Base-by-base conservation (phyloP, 1,140 invertebrate species). In the Scaptomyza graminum region DNA sequence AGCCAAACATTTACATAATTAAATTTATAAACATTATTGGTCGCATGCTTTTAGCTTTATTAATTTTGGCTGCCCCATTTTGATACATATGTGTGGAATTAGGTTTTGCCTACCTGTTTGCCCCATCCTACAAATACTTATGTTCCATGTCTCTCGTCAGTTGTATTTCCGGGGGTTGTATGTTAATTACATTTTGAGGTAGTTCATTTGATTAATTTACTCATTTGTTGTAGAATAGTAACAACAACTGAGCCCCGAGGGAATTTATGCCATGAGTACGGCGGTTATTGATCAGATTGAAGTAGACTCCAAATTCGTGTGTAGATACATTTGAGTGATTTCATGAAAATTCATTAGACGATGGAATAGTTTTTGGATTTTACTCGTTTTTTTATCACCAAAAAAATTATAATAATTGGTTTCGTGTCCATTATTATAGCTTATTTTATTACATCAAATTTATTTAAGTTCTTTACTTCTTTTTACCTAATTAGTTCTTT, bases 1-100 rank as follows among this genome's bases (percentile, higher is more conserved):
- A 46, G 47, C 66, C 74, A 46, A 79, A 62, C 82, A 85, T 85
- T 85, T 85, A 87, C 82, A 87, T 85, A 85, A 85, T 87, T 85
- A 85, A 82, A 85, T 85, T 87, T 85, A 82, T 87, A 85, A 87
- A 87, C 74, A 78, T 87, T 87, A 85, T 85, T 85, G 82, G 70
- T 75, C 63, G 74, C 82, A 82, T 82, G 82, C 82, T 85, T 85
- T 85, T 85, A 85, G 78, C 82, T 82, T 85, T 85, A 85, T 85
- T 85, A 85, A 85, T 80, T 87, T 73, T 67, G 65, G 31, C 64
- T 77, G 64, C 76, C 65, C 68, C 56, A 56, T 70, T 85, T 46
- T 55, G 64, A 54, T 77, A 77, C 81, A 85, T 55, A 77, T 74
- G 62, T 63, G 12, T n/a, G 11, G 50, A 60, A 65, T 52, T 28